Base-by-base conservation (phyloP, 1,140 invertebrate genomes). In the Conopomorpha cramerella region DNA sequence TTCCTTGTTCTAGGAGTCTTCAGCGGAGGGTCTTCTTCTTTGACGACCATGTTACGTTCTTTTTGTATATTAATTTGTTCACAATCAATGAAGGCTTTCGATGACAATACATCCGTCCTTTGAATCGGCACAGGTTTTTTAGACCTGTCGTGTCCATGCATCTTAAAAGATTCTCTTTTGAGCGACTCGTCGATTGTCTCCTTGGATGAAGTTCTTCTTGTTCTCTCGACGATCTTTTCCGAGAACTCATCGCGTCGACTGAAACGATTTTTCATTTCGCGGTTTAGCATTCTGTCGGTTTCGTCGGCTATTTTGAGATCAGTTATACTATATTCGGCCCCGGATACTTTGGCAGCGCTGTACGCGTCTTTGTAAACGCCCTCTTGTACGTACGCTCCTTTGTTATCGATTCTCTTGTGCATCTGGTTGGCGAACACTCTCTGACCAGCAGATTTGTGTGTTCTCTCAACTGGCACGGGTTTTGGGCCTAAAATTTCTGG, bases 231-330 rank as follows among this genome's bases (percentile, higher is more conserved):
- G 11, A 55, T 41, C 39, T 51, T 71, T 34, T 70, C 70, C 27
- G 39, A 51, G 33, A 56, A 63, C 26, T 72, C 67, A n/a, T 72
- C 71, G 11, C 65, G 54, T 51, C 59, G 48, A 26, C 67, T 71
- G 16, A 55, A 64, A 17, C 63, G 51, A 42, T 39, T 63, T 34
- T 63, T 76, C 41, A 72, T 70, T 44, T 72, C 67, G 35, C 46
- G 36, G 39, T 76, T 76, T 29, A 76, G 40, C 50, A 78, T 55
- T 43, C 67, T 71, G 34, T 77, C 73, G 16, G 67, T 76, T 64
- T 78, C 72, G 38, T 77, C 61, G 12, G 72, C 74, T 19, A 66
- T 59, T 70, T 77, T 79, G 55, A 74, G 68, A 72, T 79, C 77
- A 55, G 70, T 67, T 30, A 76, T 70, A 31, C 55, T 64, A 38